Conservation (phyloP, 2,888 invertebrate genomes). For the Amblyjoppa proteus region DNA sequence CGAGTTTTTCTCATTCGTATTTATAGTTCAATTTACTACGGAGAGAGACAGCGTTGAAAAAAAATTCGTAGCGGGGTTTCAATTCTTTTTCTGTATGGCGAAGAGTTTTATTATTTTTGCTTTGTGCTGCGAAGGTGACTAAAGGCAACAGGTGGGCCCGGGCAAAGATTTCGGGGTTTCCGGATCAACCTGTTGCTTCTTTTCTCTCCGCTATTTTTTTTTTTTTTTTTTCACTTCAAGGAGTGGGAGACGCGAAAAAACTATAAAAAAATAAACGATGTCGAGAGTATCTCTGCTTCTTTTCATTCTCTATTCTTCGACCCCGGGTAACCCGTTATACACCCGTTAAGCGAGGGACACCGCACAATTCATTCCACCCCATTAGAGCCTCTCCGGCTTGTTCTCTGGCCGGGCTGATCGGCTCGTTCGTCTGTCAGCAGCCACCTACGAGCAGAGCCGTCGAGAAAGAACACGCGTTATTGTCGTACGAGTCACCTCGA, state of each 20-base stretch:
- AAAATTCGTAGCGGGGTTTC: not conserved
- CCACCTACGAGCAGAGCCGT: constrained; percentile 12
- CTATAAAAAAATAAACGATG: not conserved
- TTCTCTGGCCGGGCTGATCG: not conserved
- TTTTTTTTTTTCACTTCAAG: not conserved
- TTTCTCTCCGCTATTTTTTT: not conserved
- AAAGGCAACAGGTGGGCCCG: constrained; percentile 78
- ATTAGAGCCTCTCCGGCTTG: constrained; percentile 38
- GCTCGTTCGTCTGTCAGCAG: constrained; percentile 16
- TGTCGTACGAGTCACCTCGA: constrained; percentile 34
- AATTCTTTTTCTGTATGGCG: not conserved
- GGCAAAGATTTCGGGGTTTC: constrained; percentile 66
- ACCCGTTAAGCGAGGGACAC: constrained; percentile 9
- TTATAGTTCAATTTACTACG: not conserved
- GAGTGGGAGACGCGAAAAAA: not conserved
- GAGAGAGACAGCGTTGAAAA: not conserved
- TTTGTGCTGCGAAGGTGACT: constrained; percentile 30
- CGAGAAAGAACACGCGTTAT: constrained; percentile 38
- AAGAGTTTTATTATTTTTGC: not conserved
- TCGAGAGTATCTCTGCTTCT: constrained; percentile 10
- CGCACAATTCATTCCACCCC: constrained; percentile 46
- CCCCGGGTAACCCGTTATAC: constrained; percentile 20
- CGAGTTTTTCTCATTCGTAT: constrained; percentile 14
- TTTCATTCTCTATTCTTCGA: constrained; percentile 14
- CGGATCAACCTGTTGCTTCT: constrained; percentile 77